Evolutionary conservation across 1,140 invertebrate genomes (phyloP).

Genomic region (Gryllus bimaculatus): DNA sequence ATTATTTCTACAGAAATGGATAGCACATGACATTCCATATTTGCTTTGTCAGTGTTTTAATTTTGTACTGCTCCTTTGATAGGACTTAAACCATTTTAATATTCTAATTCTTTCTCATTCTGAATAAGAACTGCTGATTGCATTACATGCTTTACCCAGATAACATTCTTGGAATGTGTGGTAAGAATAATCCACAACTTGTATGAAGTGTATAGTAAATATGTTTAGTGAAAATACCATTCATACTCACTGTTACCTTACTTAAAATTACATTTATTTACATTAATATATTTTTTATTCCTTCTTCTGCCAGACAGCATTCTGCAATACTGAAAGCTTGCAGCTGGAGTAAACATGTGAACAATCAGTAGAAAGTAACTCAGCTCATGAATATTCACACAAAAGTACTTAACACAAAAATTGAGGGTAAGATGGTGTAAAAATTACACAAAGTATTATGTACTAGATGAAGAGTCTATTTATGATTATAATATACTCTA

Average conservation of each 20-base stretch:
- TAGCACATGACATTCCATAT: too few relatives aligned
- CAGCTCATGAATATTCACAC: not conserved
- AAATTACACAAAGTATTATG: not conserved
- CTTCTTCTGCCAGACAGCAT: not conserved
- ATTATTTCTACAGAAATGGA: too few relatives aligned
- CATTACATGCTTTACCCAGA: not conserved
- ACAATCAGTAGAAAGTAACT: constrained; percentile 1
- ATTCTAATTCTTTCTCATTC: too few relatives aligned
- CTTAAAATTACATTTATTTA: too few relatives aligned
- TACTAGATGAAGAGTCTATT: constrained; percentile 1
- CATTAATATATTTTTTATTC: not conserved
- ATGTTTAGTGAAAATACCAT: too few relatives aligned
- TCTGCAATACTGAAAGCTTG: not conserved
- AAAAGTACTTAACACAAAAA: not conserved
- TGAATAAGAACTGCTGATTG: not conserved
- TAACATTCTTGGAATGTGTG: not conserved
- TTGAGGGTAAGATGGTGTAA: not conserved
- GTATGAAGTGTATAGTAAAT: too few relatives aligned
- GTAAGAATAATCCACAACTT: too few relatives aligned
- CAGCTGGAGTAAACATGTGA: constrained; percentile 3
- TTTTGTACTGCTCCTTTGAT: too few relatives aligned
- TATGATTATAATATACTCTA: constrained; percentile 6
- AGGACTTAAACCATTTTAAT: too few relatives aligned
- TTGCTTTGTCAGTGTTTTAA: too few relatives aligned
- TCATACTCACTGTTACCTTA: too few relatives aligned